A percentile compares a stretch with the other conserved stretches of the same genome.
phyloP scores from a whole-genome alignment of 2,888 invertebrate genomes.

The Hypena proboscidalis region DNA sequence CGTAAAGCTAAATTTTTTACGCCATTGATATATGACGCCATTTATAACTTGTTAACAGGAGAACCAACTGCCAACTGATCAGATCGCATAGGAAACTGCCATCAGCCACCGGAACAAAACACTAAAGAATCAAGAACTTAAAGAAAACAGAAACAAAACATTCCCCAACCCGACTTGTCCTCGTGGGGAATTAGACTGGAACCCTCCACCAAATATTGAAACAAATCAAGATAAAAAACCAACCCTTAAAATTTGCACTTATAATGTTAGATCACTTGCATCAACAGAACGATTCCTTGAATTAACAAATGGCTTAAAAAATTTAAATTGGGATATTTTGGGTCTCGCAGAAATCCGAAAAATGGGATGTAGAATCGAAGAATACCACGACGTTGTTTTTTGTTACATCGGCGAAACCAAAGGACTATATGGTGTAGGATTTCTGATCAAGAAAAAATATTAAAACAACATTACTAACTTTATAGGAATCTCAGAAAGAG shows the following conservation, averaged over 20 bases:
- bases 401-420: constrained; percentile 11
- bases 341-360: constrained; percentile 24
- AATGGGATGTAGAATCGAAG: constrained; percentile 23
- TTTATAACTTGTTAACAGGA: too few species aligned
- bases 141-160: constrained; percentile 2
- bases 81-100: too few species aligned
- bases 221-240: neutral
- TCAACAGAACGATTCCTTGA: constrained; percentile 10
- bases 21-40: too few species aligned
- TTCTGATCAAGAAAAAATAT: constrained; percentile 10
- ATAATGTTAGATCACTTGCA: constrained; percentile 10
- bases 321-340: constrained; percentile 23
- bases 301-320: constrained; percentile 12
- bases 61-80: too few species aligned
- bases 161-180: constrained; percentile 15
- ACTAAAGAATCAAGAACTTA: too few species aligned
- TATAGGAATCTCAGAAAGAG: constrained; percentile 7
- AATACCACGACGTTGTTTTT: constrained; percentile 18
- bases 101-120: too few species aligned
- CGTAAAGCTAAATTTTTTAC: too few species aligned
- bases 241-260: constrained; percentile 6
- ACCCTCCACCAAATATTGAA: constrained; percentile 4
- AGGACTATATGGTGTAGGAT: constrained; percentile 11
- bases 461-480: constrained; percentile 7
- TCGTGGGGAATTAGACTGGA: constrained; percentile 17